Evolutionary conservation across 37 sponge, comb jelly and placozoan species (phyloP).

Genomic region (Beroe ovata): DNA sequence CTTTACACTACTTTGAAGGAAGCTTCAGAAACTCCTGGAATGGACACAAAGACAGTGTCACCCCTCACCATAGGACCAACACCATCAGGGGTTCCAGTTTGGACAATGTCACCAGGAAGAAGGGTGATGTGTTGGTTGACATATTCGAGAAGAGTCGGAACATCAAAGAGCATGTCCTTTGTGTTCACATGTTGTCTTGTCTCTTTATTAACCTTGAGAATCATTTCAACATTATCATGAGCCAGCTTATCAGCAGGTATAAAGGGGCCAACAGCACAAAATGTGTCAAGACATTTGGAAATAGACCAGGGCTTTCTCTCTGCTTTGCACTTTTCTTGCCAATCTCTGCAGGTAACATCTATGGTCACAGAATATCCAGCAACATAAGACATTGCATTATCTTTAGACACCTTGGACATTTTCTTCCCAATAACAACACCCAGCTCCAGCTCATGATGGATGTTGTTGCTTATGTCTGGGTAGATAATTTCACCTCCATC

Average conservation of each 20-base stretch:
- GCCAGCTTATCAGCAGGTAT: slow-evolving; percentile 74
- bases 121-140: slow-evolving; percentile 84
- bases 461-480: slow-evolving; percentile 46
- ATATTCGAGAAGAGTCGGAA: slow-evolving; percentile 84
- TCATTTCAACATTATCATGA: slow-evolving; percentile 74
- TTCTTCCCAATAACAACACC: slow-evolving; percentile 87
- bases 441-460: slow-evolving; percentile 92
- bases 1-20: slow-evolving; percentile 44
- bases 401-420: slow-evolving; percentile 80
- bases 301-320: slow-evolving; percentile 85
- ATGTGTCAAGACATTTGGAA: slow-evolving; percentile 92
- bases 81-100: slow-evolving; percentile 95
- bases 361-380: slow-evolving; percentile 90
- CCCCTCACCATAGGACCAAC: slow-evolving; percentile 77
- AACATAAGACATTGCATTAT: slow-evolving; percentile 74
- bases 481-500: slow-evolving; percentile 81
- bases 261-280: slow-evolving; percentile 86
- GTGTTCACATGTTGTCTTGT: slow-evolving; percentile 83
- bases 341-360: slow-evolving; percentile 92
- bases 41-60: slow-evolving; percentile 24
- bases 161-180: slow-evolving; percentile 85
- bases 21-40: slow-evolving; percentile 63
- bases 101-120: slow-evolving; percentile 84
- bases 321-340: slow-evolving; percentile 70
- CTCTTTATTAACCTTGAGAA: slow-evolving; percentile 90